These are phyloP conservation scores for Amblyopsis hoosieri DNA, from an alignment of 2,797 vertebrate species.

Conservation along the genomic window DNA sequence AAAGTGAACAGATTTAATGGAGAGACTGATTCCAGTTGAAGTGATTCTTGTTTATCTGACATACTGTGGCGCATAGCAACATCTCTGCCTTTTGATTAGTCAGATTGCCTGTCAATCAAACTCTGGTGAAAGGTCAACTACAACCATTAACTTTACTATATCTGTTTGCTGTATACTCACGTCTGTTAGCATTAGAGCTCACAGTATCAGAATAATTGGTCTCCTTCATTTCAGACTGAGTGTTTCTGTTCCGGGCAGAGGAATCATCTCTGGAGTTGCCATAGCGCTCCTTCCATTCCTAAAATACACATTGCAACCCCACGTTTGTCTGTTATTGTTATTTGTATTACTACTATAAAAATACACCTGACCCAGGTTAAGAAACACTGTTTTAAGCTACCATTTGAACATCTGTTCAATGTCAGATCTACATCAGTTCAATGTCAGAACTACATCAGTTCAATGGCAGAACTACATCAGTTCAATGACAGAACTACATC, in stretches of 20 bases:
- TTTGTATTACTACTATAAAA: not conserved
- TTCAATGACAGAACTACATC: not conserved
- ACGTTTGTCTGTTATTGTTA: not conserved
- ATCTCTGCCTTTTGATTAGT: no score
- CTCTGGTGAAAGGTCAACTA: not conserved
- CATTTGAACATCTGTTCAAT: no score
- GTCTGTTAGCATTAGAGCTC: conserved; percentile 63
- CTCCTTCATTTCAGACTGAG: conserved; percentile 88
- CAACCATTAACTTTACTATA: not conserved
- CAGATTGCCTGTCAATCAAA: no score
- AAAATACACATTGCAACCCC: conserved; percentile 9
- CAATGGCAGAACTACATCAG: no score
- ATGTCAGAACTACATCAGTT: no score
- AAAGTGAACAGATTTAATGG: no score
- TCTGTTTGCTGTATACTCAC: conserved; percentile 71
- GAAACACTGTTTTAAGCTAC: no score
- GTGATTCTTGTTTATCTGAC: no score
- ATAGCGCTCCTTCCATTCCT: conserved; percentile 97
- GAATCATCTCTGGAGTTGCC: conserved; percentile 86
- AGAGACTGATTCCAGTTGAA: no score
- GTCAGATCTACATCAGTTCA: no score
- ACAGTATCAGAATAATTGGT: conserved; percentile 84
- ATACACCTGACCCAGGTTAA: no score
- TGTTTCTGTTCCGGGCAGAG: conserved; percentile 82
- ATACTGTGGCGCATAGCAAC: no score